These are phyloP conservation scores for Conus betulinus DNA, from an alignment of 1,140 invertebrate genomes.

Conservation along the genomic window DNA sequence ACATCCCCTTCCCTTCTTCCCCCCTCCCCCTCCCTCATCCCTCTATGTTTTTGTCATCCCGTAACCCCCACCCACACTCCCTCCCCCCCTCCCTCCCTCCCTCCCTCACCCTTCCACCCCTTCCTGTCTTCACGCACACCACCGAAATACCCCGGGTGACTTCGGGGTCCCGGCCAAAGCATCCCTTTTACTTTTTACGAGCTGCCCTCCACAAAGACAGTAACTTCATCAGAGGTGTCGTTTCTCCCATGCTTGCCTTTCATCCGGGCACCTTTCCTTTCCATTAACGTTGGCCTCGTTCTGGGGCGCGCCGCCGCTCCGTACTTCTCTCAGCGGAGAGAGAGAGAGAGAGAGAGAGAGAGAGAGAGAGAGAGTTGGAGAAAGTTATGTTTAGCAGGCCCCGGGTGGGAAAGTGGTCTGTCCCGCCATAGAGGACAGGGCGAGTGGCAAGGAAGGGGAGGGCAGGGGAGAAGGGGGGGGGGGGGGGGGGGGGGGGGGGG, in stretches of 20 bases:
- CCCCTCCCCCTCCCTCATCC: too few relatives aligned
- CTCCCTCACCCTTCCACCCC: too few relatives aligned
- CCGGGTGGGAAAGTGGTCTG: background rate
- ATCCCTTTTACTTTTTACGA: constrained; percentile 7
- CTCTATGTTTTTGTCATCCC: too few relatives aligned
- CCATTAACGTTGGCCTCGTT: background rate
- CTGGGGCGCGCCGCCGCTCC: background rate
- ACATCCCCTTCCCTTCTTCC: too few relatives aligned
- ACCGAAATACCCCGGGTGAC: background rate
- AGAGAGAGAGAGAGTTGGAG: background rate
- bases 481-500: background rate
- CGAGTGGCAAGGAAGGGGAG: background rate
- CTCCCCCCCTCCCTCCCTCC: too few relatives aligned
- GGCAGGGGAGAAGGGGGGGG: background rate
- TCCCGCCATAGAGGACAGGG: background rate
- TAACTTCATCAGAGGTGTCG: background rate
- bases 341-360: background rate
- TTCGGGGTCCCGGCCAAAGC: background rate
- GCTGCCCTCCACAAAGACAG: background rate
- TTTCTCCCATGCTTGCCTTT: background rate
- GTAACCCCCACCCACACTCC: too few relatives aligned
- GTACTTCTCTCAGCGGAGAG: background rate
- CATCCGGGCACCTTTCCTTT: background rate
- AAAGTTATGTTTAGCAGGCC: background rate
- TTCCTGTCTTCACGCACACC: background rate